phyloP scores from a whole-genome alignment of 1,140 invertebrate genomes.

The Vollenhovia emeryi region DNA sequence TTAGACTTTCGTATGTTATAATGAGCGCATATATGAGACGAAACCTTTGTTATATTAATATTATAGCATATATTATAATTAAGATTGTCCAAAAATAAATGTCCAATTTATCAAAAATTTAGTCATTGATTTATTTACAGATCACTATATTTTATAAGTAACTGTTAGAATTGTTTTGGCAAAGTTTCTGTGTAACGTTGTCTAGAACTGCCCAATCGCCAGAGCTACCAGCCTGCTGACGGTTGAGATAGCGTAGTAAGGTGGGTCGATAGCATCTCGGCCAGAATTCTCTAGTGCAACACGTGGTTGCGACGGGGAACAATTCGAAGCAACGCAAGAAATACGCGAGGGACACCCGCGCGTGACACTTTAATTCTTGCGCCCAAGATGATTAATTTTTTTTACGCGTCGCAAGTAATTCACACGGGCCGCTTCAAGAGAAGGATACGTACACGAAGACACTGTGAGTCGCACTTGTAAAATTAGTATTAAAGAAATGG shows the following conservation, averaged over 20 bases:
- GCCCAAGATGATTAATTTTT: conserved; percentile 19
- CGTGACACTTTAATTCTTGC: conserved; percentile 45
- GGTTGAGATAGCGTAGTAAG: neutral
- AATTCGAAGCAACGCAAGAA: conserved; percentile 47
- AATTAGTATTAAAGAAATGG: neutral
- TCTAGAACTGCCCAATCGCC: neutral
- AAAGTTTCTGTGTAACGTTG: no score
- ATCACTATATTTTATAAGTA: neutral
- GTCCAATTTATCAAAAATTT: neutral
- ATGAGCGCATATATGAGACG: neutral
- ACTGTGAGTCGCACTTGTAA: neutral
- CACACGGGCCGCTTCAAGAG: neutral
- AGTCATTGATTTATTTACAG: neutral
- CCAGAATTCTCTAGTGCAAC: conserved; percentile 66
- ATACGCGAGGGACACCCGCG: conserved; percentile 8
- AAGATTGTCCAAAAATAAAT: conserved; percentile 34
- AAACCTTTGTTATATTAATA: neutral
- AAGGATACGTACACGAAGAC: neutral
- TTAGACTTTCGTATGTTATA: neutral
- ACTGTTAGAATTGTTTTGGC: neutral
- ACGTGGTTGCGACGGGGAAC: conserved; percentile 70
- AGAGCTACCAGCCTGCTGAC: neutral
- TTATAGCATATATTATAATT: neutral
- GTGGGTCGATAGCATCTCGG: conserved; percentile 50
- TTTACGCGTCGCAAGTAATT: conserved; percentile 12